A percentile compares a stretch with the other conserved stretches of the same genome.
These are phyloP conservation scores for Bombus confusus DNA, from an alignment of 1,140 invertebrate species.

Conservation along the genomic window DNA sequence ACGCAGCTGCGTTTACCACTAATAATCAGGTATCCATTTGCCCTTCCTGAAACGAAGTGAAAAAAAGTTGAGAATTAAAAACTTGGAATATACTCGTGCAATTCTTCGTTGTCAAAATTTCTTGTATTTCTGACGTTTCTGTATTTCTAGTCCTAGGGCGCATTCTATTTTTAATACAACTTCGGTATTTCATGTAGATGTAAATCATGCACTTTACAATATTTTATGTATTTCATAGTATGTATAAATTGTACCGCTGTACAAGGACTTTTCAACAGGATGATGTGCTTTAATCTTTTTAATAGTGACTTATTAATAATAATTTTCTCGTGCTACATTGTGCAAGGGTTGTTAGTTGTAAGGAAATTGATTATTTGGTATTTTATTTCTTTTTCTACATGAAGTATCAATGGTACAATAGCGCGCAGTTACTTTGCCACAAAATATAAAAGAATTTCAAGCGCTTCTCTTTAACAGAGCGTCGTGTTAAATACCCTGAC, in stretches of 20 bases:
- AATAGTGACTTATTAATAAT: not conserved
- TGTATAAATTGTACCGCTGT: too few relatives aligned
- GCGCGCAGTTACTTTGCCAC: not conserved
- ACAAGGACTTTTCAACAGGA: not conserved
- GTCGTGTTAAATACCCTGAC: conserved; percentile 95
- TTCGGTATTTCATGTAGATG: too few relatives aligned
- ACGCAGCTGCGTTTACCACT: conserved; percentile 97
- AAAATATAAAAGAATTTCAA: not conserved
- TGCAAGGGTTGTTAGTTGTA: too few relatives aligned
- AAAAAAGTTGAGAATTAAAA: not conserved
- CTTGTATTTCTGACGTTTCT: not conserved
- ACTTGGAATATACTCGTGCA: not conserved
- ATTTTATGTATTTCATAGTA: too few relatives aligned
- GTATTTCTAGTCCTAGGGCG: too few relatives aligned
- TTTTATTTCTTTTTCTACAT: not conserved
- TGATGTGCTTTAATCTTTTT: not conserved
- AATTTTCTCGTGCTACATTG: too few relatives aligned
- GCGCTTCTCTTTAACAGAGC: conserved; percentile 82
- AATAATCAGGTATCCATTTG: conserved; percentile 90
- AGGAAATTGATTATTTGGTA: not conserved
- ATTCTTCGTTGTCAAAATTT: not conserved
- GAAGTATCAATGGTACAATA: not conserved
- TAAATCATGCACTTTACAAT: too few relatives aligned
- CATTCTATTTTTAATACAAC: too few relatives aligned
- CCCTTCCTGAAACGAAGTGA: not conserved